Conservation (phyloP, 2,888 invertebrate species). For the Drosophila merina region DNA sequence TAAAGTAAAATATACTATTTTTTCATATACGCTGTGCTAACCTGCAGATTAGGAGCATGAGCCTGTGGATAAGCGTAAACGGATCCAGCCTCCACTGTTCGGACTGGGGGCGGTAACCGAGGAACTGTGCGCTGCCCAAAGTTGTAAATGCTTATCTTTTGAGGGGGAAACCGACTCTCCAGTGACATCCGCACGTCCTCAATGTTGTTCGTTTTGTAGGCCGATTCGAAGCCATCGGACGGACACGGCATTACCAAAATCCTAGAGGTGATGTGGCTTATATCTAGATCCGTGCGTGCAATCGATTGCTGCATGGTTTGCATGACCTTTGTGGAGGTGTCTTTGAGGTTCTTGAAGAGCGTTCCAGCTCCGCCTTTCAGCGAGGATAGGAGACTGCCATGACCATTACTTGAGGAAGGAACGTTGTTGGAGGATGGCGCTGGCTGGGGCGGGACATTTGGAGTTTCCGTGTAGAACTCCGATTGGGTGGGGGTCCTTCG, state of each 20-base stretch:
- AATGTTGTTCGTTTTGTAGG: constrained; percentile 95
- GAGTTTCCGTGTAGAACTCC: constrained; percentile 73
- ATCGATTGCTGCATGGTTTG: constrained; percentile 97
- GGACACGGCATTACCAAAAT: constrained; percentile 97
- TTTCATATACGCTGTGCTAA: constrained; percentile 19
- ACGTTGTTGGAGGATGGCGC: constrained; percentile 23
- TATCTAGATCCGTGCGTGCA: constrained; percentile 94
- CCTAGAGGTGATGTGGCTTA: constrained; percentile 95
- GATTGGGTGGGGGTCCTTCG: constrained; percentile 62
- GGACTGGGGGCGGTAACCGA: constrained; percentile 85
- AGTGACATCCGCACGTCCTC: constrained; percentile 94
- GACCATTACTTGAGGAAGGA: constrained; percentile 77
- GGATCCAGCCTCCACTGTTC: constrained; percentile 87
- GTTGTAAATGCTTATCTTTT: constrained; percentile 93
- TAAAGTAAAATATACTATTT: background rate
- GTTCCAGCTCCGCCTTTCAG: constrained; percentile 96
- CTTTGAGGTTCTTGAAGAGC: constrained; percentile 96
- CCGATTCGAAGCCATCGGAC: constrained; percentile 96
- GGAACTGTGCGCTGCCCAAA: constrained; percentile 85
- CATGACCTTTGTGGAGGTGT: constrained; percentile 98
- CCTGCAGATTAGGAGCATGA: constrained; percentile 90
- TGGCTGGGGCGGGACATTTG: constrained; percentile 30
- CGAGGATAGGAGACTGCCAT: constrained; percentile 91
- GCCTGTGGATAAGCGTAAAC: constrained; percentile 88
- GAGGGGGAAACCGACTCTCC: constrained; percentile 89